Percentiles rank a stretch among this genome's conserved stretches.
Evolutionary conservation across 2,888 invertebrate genomes (phyloP).

Genomic region (Eulithis testata): DNA sequence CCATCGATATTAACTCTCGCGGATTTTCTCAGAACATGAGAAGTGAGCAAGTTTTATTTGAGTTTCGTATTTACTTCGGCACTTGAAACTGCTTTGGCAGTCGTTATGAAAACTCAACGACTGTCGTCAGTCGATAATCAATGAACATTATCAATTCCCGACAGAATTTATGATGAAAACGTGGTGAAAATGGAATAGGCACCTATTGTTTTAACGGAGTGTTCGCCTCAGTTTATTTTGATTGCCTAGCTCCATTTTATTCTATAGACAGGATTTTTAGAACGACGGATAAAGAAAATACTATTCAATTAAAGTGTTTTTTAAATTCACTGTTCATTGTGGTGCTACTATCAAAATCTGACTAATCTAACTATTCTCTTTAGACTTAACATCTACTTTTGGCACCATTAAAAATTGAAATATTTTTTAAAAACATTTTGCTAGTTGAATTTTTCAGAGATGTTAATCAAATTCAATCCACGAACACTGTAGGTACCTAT

Average conservation of each 20-base stretch:
- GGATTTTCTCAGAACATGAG: conserved; percentile 30
- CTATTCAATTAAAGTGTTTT: background rate
- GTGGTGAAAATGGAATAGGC: conserved; percentile 15
- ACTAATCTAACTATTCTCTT: no score
- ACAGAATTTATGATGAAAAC: conserved; percentile 27
- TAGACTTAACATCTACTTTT: no score
- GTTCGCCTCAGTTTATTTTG: conserved; percentile 2
- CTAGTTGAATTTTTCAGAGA: background rate
- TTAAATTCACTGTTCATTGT: no score
- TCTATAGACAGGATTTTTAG: background rate
- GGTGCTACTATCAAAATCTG: no score
- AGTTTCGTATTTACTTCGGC: conserved; percentile 39
- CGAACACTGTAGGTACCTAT: conserved; percentile 1
- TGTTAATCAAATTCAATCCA: conserved; percentile 5
- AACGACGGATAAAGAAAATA: background rate
- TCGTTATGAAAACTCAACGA: conserved; percentile 45
- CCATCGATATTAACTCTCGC: conserved; percentile 25
- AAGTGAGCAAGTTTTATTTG: conserved; percentile 45
- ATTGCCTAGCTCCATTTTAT: background rate
- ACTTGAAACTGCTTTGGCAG: conserved; percentile 21
- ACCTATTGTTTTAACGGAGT: background rate
- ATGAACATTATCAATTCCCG: conserved; percentile 41
- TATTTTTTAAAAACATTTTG: background rate
- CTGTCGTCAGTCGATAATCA: conserved; percentile 43
- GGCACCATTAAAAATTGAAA: background rate